phyloP scores from a whole-genome alignment of 2,113 vertebrate genomes.

The Dicaeum eximium region DNA sequence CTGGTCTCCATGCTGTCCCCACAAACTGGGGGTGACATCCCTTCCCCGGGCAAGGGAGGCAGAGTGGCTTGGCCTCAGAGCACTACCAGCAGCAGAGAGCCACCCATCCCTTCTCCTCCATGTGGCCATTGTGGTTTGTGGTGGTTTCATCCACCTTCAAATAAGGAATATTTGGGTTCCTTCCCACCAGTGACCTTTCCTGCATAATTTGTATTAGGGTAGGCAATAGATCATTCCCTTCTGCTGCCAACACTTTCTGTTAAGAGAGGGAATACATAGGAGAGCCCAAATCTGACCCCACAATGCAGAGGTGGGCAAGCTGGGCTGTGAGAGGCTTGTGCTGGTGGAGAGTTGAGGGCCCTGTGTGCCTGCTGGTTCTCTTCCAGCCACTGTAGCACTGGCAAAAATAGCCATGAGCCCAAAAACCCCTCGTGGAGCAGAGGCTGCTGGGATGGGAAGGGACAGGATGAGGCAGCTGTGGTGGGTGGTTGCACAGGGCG shows the following conservation, averaged over 20 bases:
- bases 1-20: neutral
- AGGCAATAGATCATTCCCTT: neutral
- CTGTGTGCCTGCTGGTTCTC: neutral
- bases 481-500: neutral
- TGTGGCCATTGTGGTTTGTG: neutral
- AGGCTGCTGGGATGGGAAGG: neutral
- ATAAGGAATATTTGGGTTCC: neutral
- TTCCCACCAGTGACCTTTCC: neutral
- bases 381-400: neutral
- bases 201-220: neutral
- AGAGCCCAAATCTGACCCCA: neutral
- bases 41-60: neutral
- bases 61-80: neutral
- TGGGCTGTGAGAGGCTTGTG: neutral
- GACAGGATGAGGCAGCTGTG: neutral
- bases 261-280: neutral
- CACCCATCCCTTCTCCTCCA: neutral
- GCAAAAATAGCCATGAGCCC: neutral
- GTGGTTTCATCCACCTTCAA: neutral
- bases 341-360: neutral
- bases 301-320: neutral
- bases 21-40: neutral
- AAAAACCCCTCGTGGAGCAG: accelerated
- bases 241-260: neutral
- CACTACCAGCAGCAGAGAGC: neutral